These are phyloP conservation scores for Conus betulinus DNA, from an alignment of 1,140 invertebrate species.

Conservation along the genomic window DNA sequence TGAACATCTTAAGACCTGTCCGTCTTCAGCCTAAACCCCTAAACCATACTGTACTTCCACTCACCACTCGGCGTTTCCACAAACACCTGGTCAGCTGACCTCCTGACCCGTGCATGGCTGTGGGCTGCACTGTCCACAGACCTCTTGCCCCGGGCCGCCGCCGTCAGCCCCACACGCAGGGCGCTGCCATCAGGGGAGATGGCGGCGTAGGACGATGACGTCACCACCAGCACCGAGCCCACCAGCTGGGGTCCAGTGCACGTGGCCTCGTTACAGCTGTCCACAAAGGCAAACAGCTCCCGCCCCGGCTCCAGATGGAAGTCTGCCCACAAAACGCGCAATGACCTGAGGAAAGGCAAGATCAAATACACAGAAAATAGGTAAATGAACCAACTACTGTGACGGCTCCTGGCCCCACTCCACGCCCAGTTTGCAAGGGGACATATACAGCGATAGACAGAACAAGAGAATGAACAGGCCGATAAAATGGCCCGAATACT, in stretches of 20 bases:
- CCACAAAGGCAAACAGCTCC: conserved; percentile 37
- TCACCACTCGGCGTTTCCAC: background rate
- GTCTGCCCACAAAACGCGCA: background rate
- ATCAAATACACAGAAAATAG: no score
- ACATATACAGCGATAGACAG: no score
- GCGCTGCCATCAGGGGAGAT: conserved; percentile 30
- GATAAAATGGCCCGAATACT: no score
- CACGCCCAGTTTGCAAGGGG: no score
- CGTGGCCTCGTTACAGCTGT: conserved; percentile 48
- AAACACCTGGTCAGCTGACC: conserved; percentile 14
- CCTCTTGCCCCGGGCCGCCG: background rate
- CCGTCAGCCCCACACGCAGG: background rate
- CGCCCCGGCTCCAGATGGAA: conserved; percentile 44
- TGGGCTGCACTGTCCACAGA: background rate
- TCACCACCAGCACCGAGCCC: conserved; percentile 35
- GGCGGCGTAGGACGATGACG: conserved; percentile 24
- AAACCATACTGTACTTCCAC: no score
- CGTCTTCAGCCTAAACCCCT: no score
- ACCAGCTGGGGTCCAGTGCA: background rate
- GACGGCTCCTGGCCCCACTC: no score
- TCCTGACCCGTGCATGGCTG: background rate
- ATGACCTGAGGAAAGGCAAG: no score
- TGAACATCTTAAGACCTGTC: no score
- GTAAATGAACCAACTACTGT: no score
- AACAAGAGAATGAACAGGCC: no score